Conservation (phyloP, 2,113 vertebrate genomes). For the Atlantisia rogersi region DNA sequence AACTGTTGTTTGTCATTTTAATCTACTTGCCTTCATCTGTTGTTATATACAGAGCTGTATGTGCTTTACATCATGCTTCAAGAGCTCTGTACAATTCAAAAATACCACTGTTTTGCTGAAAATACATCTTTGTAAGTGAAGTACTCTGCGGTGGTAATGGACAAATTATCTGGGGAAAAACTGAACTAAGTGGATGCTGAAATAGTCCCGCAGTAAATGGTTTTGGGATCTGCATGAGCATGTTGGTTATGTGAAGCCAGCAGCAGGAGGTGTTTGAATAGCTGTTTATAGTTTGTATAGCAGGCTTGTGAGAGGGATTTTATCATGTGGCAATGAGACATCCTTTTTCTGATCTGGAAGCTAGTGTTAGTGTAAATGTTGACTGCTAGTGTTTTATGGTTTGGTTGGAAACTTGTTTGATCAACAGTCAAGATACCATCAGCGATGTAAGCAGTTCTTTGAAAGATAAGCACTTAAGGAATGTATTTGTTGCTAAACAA, state of each 20-base stretch:
- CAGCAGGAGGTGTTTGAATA: not conserved
- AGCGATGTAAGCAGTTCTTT: not conserved
- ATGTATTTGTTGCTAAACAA: not conserved
- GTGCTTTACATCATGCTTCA: not conserved
- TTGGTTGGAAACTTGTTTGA: not conserved
- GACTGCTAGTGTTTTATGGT: not conserved
- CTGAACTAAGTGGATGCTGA: not conserved
- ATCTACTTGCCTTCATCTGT: not conserved
- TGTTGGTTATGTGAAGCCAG: not conserved
- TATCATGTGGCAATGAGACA: constrained; percentile 42
- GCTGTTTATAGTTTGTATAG: constrained; percentile 14
- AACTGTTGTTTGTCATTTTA: not conserved
- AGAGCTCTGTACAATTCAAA: not conserved
- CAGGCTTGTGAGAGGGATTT: not conserved
- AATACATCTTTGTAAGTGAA: not conserved
- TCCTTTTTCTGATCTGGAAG: not conserved
- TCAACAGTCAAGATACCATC: not conserved
- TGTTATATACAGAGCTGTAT: not conserved
- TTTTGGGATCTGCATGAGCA: not conserved
- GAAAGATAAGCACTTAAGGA: not conserved
- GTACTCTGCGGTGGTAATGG: not conserved
- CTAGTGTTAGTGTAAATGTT: not conserved
- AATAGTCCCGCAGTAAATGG: not conserved
- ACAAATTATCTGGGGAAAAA: not conserved
- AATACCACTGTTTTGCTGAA: not conserved